Evolutionary conservation across 2,888 invertebrate genomes (phyloP), one percentile per base, ranked within the genome.

Genomic region (Alloscopus bannaensis): DNA sequence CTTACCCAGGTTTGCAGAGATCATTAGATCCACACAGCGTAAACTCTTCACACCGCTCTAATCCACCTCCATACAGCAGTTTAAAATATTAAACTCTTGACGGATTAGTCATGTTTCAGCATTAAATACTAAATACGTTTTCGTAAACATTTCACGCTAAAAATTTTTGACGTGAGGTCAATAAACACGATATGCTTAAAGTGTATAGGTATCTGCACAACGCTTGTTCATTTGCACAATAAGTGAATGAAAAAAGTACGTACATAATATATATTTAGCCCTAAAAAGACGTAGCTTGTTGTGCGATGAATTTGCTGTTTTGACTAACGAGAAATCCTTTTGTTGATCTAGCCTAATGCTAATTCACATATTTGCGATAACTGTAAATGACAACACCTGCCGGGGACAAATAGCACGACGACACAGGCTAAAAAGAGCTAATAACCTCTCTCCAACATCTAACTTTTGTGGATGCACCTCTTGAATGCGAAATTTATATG

Each of bases 41-140:
- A 11, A 50, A 11, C 22, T 50, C 50, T 50, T n/a, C 50, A 3
- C 11, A 18, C 3, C 22, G 20, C 16, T 47, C 42, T 3, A 68
- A 24, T 55, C 68, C 68, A 24, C 68, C 68, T 16, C 68, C 68
- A 6, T 68, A 68, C 29, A 66, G 66, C 22, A 68, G 68, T 22
- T 55, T 55, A 4, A 68, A 68, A n/a, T 40, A 36, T n/a, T 66
- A 29, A 64, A 36, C 13, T 36, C 13, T 6, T 36, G 6, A 36
- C 13, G 8, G 6, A 36, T 36, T 36, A 36, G 8, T 6, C 36
- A 36, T 36, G 8, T 36, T 8, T 6, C 8, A 36, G 13, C 13
- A 8, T 6, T 36, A 36, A 36, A 6, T 8, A 36, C 36, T 36
- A 8, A 13, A 6, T 8, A 36, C 36, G 6, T 36, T 36, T 36